Percentiles rank a stretch among this genome's conserved stretches.
phyloP scores from a whole-genome alignment of 2,888 invertebrate genomes.

The Galeruca laticollis region DNA sequence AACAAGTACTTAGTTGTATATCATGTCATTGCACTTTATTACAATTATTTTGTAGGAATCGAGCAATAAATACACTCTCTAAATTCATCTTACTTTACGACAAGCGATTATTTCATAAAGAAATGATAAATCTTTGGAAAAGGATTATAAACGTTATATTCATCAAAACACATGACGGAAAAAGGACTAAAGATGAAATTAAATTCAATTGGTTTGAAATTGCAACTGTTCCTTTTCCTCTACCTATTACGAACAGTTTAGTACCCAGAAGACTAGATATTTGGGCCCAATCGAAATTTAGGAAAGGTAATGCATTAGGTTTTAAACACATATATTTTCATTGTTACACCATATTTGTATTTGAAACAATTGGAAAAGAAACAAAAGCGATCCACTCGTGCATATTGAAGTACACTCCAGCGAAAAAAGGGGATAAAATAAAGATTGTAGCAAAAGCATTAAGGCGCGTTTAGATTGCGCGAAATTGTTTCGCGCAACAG shows the following conservation, averaged over 20 bases:
- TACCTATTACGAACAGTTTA: conserved; percentile 70
- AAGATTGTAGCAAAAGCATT: too few relatives aligned
- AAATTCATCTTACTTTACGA: conserved; percentile 81
- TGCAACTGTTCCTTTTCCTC: conserved; percentile 81
- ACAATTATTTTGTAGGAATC: conserved; percentile 67
- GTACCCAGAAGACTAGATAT: conserved; percentile 75
- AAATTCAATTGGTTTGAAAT: conserved; percentile 76
- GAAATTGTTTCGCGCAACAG: too few relatives aligned
- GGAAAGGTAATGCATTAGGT: conserved; percentile 63
- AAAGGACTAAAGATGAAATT: conserved; percentile 34
- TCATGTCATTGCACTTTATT: neutral
- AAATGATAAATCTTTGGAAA: conserved; percentile 81
- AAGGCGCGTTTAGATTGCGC: too few relatives aligned
- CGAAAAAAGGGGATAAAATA: too few relatives aligned
- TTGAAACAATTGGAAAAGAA: too few relatives aligned
- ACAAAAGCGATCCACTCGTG: too few relatives aligned
- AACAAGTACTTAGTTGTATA: neutral
- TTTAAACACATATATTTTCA: too few relatives aligned
- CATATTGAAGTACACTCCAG: too few relatives aligned
- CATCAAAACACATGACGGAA: conserved; percentile 70
- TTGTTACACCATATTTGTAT: too few relatives aligned
- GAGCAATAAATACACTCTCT: conserved; percentile 78
- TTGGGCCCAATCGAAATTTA: conserved; percentile 76
- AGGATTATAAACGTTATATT: conserved; percentile 82
- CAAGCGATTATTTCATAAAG: conserved; percentile 73